Conservation (phyloP, 2,113 vertebrate species). For the Pluvianellus socialis region DNA sequence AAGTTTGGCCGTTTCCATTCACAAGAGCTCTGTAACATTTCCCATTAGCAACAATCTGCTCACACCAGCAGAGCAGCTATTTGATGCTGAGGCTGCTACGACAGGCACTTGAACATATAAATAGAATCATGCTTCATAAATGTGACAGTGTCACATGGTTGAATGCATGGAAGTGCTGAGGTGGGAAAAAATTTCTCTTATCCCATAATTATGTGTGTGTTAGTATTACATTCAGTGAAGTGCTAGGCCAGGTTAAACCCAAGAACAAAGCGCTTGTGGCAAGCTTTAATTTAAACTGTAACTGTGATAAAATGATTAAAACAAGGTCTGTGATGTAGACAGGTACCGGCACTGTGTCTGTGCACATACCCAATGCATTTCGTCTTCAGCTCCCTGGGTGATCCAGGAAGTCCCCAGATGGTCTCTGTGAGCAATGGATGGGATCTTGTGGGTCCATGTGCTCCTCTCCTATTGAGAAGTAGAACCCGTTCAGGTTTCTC, state of each 20-base stretch:
- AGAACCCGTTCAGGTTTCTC: neutral
- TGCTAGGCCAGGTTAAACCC: neutral
- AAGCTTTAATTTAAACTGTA: neutral
- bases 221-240: neutral
- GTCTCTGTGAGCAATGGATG: neutral
- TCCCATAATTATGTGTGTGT: neutral
- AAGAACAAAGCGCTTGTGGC: neutral
- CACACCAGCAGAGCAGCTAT: neutral
- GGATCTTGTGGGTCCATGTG: neutral
- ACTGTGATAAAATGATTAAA: neutral
- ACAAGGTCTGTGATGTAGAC: neutral
- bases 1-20: neutral
- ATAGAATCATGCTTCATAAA: conserved; percentile 16
- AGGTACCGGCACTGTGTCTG: neutral
- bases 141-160: neutral
- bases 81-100: neutral
- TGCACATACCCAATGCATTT: neutral
- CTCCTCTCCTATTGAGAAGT: neutral
- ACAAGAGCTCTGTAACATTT: neutral
- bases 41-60: neutral
- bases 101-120: conserved; percentile 26
- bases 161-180: conserved; percentile 24
- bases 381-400: neutral
- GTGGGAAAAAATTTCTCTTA: conserved; percentile 11
- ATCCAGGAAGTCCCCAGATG: neutral